Evolutionary conservation across 2,888 invertebrate genomes (phyloP), one percentile per base, ranked within the genome.

Genomic region (Cheilosia impressa): DNA sequence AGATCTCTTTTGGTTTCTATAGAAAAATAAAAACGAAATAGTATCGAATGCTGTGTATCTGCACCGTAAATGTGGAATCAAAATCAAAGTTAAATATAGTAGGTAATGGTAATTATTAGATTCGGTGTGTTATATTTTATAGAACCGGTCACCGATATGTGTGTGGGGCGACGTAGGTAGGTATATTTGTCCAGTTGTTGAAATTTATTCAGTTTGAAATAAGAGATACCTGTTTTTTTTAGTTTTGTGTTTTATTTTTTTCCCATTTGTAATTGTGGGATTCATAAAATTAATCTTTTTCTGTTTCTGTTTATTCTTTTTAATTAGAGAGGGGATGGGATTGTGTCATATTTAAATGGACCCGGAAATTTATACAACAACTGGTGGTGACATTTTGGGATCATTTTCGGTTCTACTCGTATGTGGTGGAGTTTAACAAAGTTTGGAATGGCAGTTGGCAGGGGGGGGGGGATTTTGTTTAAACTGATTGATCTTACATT

Each of bases 81-180:
- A 68, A 76, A 69, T 71, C 50, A 71, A 80, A 80, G 76, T 80
- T 76, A 83, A 73, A 85, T 76, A 85, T 75, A 80, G 85, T 80
- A 38, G 38, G 38, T 38, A 76, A 76, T 76, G 80, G 80, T 85
- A 85, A 85, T 85, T 85, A 85, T 80, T 80, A 85, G 85, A 85
- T 75, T 52, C 22, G 22, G 55, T 52, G 15, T 63, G 24, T 47
- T 24, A 22, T 52, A 57, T 57, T 84, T 80, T 77, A 87, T 82
- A 77, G 81, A 87, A 87, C 85, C 85, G 85, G 85, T 87, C 85
- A 87, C 69, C 85, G 73, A 76, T 80, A 71, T 65, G 65, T 69
- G 63, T 69, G 58, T 84, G 80, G 58, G 75, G 79, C 43, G 83
- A 63, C 55, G 38, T 76, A 57, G 57, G 65, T 63, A 69, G 34